Evolutionary conservation across 1,140 invertebrate species (phyloP).

Genomic region (Macrocentrus cingulum): DNA sequence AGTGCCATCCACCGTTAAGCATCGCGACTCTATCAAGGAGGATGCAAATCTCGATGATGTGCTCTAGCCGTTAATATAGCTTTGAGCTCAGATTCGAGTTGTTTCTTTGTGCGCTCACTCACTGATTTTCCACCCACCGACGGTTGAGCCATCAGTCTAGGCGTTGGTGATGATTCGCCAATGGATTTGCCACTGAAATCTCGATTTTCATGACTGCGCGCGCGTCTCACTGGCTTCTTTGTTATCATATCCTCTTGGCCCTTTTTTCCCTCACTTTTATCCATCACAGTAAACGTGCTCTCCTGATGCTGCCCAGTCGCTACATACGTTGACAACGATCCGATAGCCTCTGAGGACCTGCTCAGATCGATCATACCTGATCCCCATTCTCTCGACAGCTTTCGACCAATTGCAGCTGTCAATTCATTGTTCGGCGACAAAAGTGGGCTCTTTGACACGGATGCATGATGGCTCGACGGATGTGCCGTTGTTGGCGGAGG

Average conservation of each 20-base stretch:
- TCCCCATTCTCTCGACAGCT: conserved; percentile 54
- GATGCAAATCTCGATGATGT: conserved; percentile 56
- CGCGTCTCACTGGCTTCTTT: conserved; percentile 51
- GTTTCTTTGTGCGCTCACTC: conserved; percentile 54
- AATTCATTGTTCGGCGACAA: conserved; percentile 53
- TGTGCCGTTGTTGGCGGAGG: conserved; percentile 25
- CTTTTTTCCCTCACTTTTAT: conserved; percentile 36
- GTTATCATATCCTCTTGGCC: conserved; percentile 37
- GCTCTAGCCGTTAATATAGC: conserved; percentile 55
- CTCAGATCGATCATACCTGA: conserved; percentile 50
- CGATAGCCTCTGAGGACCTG: conserved; percentile 50
- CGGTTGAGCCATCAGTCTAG: conserved; percentile 47
- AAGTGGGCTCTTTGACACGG: conserved; percentile 45
- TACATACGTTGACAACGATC: conserved; percentile 38
- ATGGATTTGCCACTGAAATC: conserved; percentile 39
- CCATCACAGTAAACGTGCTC: conserved; percentile 31
- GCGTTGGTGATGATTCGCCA: conserved; percentile 44
- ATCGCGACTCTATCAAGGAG: conserved; percentile 49
- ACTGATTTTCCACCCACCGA: conserved; percentile 50
- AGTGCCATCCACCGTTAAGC: not conserved
- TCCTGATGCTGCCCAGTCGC: conserved; percentile 44
- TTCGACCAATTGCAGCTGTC: conserved; percentile 50
- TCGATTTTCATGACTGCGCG: conserved; percentile 54
- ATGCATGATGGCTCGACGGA: conserved; percentile 33
- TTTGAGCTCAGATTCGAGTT: conserved; percentile 56